These are phyloP conservation scores for Sebastes nivosus DNA, from an alignment of 2,797 vertebrate species.

Conservation along the genomic window DNA sequence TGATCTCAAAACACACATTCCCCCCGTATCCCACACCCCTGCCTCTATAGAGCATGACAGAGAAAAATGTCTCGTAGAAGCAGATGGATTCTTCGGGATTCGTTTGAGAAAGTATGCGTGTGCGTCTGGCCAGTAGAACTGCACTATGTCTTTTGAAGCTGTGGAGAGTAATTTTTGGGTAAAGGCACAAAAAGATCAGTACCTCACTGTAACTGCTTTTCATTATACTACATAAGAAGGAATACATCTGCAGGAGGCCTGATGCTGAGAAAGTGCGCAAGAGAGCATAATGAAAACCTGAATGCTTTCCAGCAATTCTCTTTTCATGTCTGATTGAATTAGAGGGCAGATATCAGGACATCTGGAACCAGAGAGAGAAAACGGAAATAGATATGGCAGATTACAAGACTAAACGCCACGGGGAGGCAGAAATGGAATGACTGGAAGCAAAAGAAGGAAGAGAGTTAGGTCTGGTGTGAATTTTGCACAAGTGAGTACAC, in stretches of 20 bases:
- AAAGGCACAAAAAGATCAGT: neutral
- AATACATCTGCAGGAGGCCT: neutral
- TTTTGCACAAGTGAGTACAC: neutral
- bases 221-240: neutral
- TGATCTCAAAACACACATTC: neutral
- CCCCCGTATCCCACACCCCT: too few relatives aligned
- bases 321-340: constrained; percentile 41
- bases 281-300: constrained; percentile 26
- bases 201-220: constrained; percentile 7
- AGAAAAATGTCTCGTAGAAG: neutral
- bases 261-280: neutral
- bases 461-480: neutral
- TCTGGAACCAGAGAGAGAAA: constrained; percentile 29
- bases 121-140: neutral
- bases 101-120: too few relatives aligned
- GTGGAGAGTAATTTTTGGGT: neutral
- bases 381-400: constrained; percentile 32
- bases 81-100: neutral
- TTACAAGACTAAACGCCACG: constrained; percentile 12
- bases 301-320: constrained; percentile 29
- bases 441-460: neutral
- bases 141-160: neutral
- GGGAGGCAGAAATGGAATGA: constrained; percentile 26
- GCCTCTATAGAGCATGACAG: too few relatives aligned
- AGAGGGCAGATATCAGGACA: constrained; percentile 35